Conservation (phyloP, 2,797 vertebrate species). For the Manis pentadactyla region DNA sequence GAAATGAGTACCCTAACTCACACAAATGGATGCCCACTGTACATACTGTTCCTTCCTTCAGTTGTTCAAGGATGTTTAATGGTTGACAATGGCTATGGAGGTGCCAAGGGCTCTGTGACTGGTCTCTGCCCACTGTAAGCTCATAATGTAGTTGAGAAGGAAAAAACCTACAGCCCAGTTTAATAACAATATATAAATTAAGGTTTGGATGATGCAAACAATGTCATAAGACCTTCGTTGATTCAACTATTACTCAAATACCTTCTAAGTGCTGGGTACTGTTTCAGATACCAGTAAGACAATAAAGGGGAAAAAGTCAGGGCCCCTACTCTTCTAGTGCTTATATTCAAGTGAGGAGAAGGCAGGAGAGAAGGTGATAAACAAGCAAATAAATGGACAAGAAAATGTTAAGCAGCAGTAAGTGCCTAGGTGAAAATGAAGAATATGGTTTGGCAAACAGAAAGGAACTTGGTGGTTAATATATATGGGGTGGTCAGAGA, state of each 20-base stretch:
- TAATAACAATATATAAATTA: neutral
- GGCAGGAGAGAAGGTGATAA: neutral
- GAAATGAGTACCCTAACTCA: neutral
- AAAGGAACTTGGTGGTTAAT: neutral
- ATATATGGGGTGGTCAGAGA: neutral
- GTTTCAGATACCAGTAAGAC: neutral
- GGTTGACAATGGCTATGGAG: too few species aligned
- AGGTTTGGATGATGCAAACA: neutral
- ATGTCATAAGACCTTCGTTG: neutral
- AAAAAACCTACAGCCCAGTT: neutral
- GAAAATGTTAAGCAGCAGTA: neutral
- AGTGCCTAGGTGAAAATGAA: neutral
- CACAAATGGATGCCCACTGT: neutral
- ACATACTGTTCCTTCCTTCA: neutral
- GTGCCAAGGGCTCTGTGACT: neutral
- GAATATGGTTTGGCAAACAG: neutral
- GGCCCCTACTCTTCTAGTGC: neutral
- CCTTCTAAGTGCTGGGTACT: neutral
- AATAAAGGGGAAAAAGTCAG: neutral
- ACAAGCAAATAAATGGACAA: neutral
- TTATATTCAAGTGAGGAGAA: neutral
- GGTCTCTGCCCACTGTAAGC: neutral
- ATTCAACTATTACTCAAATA: neutral
- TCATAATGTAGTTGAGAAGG: neutral
- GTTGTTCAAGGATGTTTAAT: neutral